Conservation (phyloP, 2,797 vertebrate species). For the Neomorphus geoffroyi region DNA sequence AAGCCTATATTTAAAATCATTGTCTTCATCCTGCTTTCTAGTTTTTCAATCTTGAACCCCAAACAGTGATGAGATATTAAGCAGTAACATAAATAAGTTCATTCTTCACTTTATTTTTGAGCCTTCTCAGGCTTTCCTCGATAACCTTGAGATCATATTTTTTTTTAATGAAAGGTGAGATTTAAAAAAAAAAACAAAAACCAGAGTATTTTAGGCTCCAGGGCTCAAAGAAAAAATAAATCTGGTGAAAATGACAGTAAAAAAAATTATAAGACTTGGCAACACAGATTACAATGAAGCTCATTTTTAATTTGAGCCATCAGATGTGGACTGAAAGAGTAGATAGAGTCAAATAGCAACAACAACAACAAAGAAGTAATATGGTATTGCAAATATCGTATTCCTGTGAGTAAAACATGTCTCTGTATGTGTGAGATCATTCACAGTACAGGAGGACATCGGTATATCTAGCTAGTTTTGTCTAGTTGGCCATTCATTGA, state of each 20-base stretch:
- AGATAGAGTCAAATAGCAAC: neutral
- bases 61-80: slow-evolving; percentile 34
- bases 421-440: slow-evolving; percentile 25
- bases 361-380: neutral
- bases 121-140: neutral
- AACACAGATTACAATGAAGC: neutral
- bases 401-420: slow-evolving; percentile 29
- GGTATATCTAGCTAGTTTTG: slow-evolving; percentile 55
- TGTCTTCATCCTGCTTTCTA: slow-evolving; percentile 11
- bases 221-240: neutral
- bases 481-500: slow-evolving; percentile 50
- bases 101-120: neutral
- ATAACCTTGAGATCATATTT: neutral
- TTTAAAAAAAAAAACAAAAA: neutral
- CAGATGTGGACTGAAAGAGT: neutral
- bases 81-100: neutral
- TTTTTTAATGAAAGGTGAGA: neutral
- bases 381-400: neutral
- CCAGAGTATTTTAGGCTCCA: neutral
- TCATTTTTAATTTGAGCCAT: neutral
- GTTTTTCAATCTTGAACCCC: neutral
- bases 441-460: slow-evolving; percentile 21
- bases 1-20: neutral
- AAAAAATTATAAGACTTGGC: neutral
- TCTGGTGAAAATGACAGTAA: neutral